Base-by-base conservation (phyloP, 1,140 invertebrate species). In the Steinernema khuongi region DNA sequence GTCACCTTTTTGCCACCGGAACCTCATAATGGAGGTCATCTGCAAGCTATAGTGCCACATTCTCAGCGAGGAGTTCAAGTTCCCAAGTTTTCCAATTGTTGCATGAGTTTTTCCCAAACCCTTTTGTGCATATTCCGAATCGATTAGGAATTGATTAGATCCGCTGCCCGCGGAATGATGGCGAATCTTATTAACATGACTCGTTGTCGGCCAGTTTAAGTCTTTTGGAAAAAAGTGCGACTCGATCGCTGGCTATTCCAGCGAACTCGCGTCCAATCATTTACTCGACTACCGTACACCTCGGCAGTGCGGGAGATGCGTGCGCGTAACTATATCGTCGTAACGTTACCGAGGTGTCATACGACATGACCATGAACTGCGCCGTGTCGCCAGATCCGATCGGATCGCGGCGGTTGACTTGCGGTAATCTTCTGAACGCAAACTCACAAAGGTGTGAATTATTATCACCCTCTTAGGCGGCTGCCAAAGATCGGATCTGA, bases 361-460 rank as follows among this genome's bases (percentile, higher is more conserved):
- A 60, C 22, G 50, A 7, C 11, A 17, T 60, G 50, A 60, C 50
- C 50, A 60, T 60, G 50, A 60, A 60, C 50, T 60, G 50, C 11
- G 4, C 14, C 50, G 50, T 60, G 50, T 22, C 50, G 50, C 50
- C 50, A 60, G 50, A 60, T 60, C 50, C 50, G 50, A 60, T 60
- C 50, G 50, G 19, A 60, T 60, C 50, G 11, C 50, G 7, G 11
- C 7, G 36, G 50, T 7, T 60, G 11, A 26, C 50, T 60, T 60
- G 50, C 50, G 50, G 50, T 60, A 60, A 60, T 60, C 50, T 60
- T 60, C 50, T 60, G 50, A 60, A 26, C 50, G 50, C 7, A 60
- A 22, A 60, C 50, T 14, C 50, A 60, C 26, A 60, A n/a, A 60
- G 50, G 50, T 60, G 50, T 60, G 50, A 60, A 60, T 60, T 60